Evolutionary conservation across 2,888 invertebrate species (phyloP), one percentile per base, ranked within the genome.

Genomic region (Tenodera sinensis): DNA sequence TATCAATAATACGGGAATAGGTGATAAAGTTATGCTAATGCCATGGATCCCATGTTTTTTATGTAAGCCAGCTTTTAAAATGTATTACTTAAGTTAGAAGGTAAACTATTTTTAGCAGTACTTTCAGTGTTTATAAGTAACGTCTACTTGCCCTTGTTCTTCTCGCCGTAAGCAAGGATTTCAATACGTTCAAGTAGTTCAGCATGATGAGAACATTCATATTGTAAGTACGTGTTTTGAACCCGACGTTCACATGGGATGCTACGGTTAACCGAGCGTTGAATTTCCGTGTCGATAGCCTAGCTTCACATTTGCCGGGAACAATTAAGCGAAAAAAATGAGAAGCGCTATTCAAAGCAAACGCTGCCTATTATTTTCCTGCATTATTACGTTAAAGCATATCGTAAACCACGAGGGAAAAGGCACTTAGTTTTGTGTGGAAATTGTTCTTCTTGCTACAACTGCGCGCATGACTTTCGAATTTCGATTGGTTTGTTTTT

Each of bases 321-420:
- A 71, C 54, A 71, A 71, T 71, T 71, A 71, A 71, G 3, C 25
- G 54, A 71, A 71, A 25, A 20, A 71, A 71, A 15, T 71, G 20
- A 71, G 25, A 71, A 25, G 20, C 6, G 54, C 25, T 20, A 25
- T 71, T 71, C 25, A 25, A 28, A 81, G 28, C 15, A 28, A 42
- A 20, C 7, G 20, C 28, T 81, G 86, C 30, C 20, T 28, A 28
- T 81, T 86, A 85, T 34, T 85, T 85, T 85, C 85, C 15, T 54
- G 85, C 47, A 85, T 85, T 85, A 86, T 81, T n/a, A 86, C 25
- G 28, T 81, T 86, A 28, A 71, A 86, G 71, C 86, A 86, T 86
- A 71, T 71, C 28, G 81, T 28, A n/a, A 54, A 86, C 54, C 28
- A 86, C 8, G 14, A 25, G 25, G 86, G 28, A 71, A 28, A 86